Base-by-base conservation (phyloP, 2,888 invertebrate species). In the Cremastinae sp. region DNA sequence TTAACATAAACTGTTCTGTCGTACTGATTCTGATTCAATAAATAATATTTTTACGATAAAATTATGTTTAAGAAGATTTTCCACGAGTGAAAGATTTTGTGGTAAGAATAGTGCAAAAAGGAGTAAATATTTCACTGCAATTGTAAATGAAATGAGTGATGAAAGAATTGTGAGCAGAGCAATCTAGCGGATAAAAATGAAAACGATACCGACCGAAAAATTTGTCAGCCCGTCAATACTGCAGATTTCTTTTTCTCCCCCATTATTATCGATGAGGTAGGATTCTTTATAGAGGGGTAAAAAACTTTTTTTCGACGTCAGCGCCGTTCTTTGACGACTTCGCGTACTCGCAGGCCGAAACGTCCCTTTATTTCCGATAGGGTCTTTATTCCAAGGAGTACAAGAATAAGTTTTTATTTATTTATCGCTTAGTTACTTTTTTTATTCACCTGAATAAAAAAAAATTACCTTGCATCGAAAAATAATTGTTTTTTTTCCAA, bases 261-360 rank as follows among this genome's bases (percentile, higher is more conserved):
- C 74, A 74, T 81, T 82, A 73, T 64, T 56, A 86, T 85, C 88
- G 88, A 86, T 85, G 83, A 59, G 75, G 87, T 77, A 87, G 88
- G 81, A 83, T 83, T 85, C 87, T 86, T 86, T 85, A 85, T 85
- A 82, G 76, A 65, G 78, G 81, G 86, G 82, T 85, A 84, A 84
- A 28, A 56, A 8, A 28, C 80, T 86, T 85, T 84, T 84, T 55
- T 83, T 80, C 81, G 77, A 66, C 58, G 39, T 61, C 76, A 80
- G 82, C 84, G 83, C 81, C 78, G 49, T 79, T 3, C 59, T 72
- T 79, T 53, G 58, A 12, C 18, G 10, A 9, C 64, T 7, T 14
- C 3, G 47, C 14, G 77, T 55, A 78, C 69, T 56, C 58, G 47
- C 58, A 79, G 12, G 65, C 22, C 35, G 74, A 78, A 61, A 39